Percentiles rank a stretch among this genome's conserved stretches.
phyloP scores from a whole-genome alignment of 2,888 invertebrate genomes.

The Bugula neritina region DNA sequence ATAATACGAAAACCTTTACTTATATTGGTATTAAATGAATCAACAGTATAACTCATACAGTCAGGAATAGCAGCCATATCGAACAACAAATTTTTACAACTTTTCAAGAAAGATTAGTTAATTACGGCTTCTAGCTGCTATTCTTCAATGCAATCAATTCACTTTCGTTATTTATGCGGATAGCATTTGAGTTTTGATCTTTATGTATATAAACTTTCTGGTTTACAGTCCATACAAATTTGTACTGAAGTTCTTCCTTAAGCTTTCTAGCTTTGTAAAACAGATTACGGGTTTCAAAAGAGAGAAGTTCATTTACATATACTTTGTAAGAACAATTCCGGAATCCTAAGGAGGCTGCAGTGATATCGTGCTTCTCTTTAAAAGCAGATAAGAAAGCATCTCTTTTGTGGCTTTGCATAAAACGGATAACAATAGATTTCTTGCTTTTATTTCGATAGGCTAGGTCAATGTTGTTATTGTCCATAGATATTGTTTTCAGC shows the following conservation, averaged over 20 bases:
- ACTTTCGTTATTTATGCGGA: not conserved
- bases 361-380: too few species aligned
- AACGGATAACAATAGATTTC: slow-evolving; percentile 3
- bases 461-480: not conserved
- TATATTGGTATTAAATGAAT: too few species aligned
- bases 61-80: too few species aligned
- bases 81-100: too few species aligned
- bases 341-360: not conserved
- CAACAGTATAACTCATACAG: too few species aligned
- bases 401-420: slow-evolving; percentile 3
- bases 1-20: too few species aligned
- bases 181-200: not conserved
- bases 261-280: slow-evolving; percentile 5
- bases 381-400: not conserved
- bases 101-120: not conserved
- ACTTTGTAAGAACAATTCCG: not conserved
- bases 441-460: slow-evolving; percentile 14
- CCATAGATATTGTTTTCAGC: not conserved
- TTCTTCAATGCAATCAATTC: not conserved
- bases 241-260: slow-evolving; percentile 1
- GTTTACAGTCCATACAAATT: slow-evolving; percentile 3
- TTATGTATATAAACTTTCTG: not conserved
- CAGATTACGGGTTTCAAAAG: not conserved
- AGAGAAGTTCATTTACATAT: not conserved
- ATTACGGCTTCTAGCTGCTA: not conserved